Base-by-base conservation (phyloP, 2,888 invertebrate genomes). In the Drosophila aldrichi region DNA sequence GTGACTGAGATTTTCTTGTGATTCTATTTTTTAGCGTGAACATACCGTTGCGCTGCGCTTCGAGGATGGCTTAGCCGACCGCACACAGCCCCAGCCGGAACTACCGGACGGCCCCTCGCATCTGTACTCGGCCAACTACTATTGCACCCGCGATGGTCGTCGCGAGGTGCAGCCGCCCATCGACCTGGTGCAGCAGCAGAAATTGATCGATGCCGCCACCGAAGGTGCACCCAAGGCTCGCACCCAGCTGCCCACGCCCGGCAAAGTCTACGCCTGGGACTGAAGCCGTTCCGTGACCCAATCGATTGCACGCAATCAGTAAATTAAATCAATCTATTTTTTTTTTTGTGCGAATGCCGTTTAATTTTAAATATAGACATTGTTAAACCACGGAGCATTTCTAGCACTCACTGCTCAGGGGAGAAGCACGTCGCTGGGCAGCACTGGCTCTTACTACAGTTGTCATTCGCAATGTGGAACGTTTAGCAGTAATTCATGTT, bases 41-140 rank as follows among this genome's bases (percentile, higher is more conserved):
- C 94, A 95, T 85, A 94, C 93, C 2, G 93, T 94, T 66, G 94
- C 96, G 1, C 90, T 96, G 51, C 94, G 97, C 80, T 97, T 95
- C 88, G 95, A 95, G 76, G 95, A 96, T 40, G 92, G 94, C 4
- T 12, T 96, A 43, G 93, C 97, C 3, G 93, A 95, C 12, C 95
- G 98, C 85, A 96, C 96, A 59, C 97, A 97, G 91, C 97, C 97
- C 29, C 96, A 94, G 18, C 98, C 98, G 51, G 92, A 94, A 62
- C 92, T 98, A 57, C 98, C 97, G 22, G 96, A 95, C 72, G 98
- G 98, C 12, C 96, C 96, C 2, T 94, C 96, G 36, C 96, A 97
- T 92, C 95, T 94, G 91, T 93, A 97, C 70, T 95, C 96, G 16
- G 95, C 95, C 52, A 98, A 98, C 92, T 97, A 98, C 92, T 98